Evolutionary conservation across 2,113 vertebrate genomes (phyloP).

Genomic region (Erythrocebus patas): DNA sequence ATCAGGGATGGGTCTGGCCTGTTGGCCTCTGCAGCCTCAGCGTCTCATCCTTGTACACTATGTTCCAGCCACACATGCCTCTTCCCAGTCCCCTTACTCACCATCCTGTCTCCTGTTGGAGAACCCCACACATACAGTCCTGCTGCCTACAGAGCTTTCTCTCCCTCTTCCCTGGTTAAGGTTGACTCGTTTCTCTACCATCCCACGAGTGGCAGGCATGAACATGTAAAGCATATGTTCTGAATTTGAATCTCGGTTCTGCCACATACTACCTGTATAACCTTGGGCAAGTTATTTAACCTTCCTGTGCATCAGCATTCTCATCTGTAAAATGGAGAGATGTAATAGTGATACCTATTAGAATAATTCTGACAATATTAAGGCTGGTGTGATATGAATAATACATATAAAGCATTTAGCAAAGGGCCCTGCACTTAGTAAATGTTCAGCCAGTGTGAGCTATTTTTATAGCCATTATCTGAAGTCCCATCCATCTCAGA

Average conservation of each 20-base stretch:
- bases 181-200: not conserved
- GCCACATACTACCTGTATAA: not conserved
- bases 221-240: not conserved
- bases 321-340: not conserved
- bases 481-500: not conserved
- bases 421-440: not conserved
- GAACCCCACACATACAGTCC: accelerated
- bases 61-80: accelerated
- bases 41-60: not conserved
- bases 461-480: not conserved
- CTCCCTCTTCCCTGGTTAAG: not conserved
- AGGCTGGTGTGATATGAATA: not conserved
- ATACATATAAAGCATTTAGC: not conserved
- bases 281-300: not conserved
- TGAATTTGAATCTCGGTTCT: not conserved
- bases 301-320: not conserved
- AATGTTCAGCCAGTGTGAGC: not conserved
- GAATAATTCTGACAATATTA: not conserved
- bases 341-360: accelerated
- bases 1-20: not conserved
- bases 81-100: not conserved
- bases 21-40: not conserved
- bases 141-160: not conserved
- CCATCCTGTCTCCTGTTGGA: not conserved
- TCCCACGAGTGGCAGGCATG: too few species aligned